Evolutionary conservation across 2,797 vertebrate species (phyloP).

Genomic region (Holocentrus rufus): DNA sequence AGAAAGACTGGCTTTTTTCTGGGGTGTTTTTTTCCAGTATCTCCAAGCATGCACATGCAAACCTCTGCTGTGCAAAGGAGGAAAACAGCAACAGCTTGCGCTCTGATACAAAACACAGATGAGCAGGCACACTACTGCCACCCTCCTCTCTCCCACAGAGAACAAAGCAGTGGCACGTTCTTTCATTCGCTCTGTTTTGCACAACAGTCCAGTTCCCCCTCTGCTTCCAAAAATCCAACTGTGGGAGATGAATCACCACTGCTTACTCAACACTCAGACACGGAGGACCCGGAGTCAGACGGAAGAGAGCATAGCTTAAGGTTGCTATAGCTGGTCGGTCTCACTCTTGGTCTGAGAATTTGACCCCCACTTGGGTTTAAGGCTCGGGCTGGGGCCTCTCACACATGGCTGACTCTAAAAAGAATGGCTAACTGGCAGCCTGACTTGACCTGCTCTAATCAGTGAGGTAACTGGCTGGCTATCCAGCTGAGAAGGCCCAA

Average conservation of each 20-base stretch:
- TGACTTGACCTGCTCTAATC: constrained; percentile 45
- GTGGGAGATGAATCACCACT: constrained; percentile 62
- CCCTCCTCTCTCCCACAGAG: constrained; percentile 19
- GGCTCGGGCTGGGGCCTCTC: constrained; percentile 35
- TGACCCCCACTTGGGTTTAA: constrained; percentile 61
- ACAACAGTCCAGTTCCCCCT: constrained; percentile 40
- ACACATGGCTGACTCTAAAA: constrained; percentile 25
- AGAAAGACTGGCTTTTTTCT: constrained; percentile 13
- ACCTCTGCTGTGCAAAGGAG: constrained; percentile 9
- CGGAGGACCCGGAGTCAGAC: constrained; percentile 1
- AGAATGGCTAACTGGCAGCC: constrained; percentile 45
- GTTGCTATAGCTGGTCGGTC: constrained; percentile 55
- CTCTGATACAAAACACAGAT: background rate
- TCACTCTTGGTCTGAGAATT: constrained; percentile 62
- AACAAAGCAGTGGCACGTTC: constrained; percentile 59
- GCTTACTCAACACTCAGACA: constrained; percentile 56
- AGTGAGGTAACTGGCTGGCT: constrained; percentile 14
- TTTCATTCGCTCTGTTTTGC: constrained; percentile 36
- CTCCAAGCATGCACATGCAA: constrained; percentile 4
- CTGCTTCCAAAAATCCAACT: constrained; percentile 45
- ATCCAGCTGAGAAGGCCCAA: constrained; percentile 23
- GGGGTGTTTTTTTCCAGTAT: constrained; percentile 17
- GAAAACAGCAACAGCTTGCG: background rate
- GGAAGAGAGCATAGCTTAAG: constrained; percentile 35
- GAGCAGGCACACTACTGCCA: background rate